Evolutionary conservation across 2,888 invertebrate species (phyloP), one percentile per base, ranked within the genome.

Genomic region (Sphaerophoria taeniata): DNA sequence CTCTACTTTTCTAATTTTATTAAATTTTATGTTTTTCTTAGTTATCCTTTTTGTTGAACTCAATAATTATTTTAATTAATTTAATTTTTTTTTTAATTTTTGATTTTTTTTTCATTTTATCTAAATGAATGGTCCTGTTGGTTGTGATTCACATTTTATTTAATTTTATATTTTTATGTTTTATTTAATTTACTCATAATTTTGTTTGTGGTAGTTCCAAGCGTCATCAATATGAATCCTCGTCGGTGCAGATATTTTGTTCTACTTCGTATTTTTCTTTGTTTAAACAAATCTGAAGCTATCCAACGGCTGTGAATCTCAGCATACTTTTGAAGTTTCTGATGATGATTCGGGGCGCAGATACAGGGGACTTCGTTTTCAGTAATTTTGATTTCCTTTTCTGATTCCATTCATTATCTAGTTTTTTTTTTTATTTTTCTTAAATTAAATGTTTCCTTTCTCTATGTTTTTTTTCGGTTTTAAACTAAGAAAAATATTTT

Each of bases 401-500:
- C 51, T 45, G 67, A 67, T 72, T 34, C 47, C 39, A 47, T 72
- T 85, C 14, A 61, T 73, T 71, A 11, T 56, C 69, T 65, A 72
- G 60, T 80, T 53, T n/a, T 24, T 43, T 65, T 71, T 71, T 60
- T 45, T 80, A 45, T 3, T 2, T 39, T 65, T 71, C 55, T 51
- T 56, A 36, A 85, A 80, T 76, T 80, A 65, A 71, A 71, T 70
- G 49, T 69, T 69, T 73, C 56, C 69, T 83, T 83, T 78, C 34
- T 70, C 77, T 81, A 81, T 67, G 16, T 12, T 60, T 45, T 61
- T 73, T 67, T 56, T 55, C 55, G 43, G 61, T 55, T 43, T 84
- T 85, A 80, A 87, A 87, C 85, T 87, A 83, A 87, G 86, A 87
- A 87, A 73, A 72, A 61, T 63, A 76, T 80, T 70, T 84, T 71